Conservation (phyloP, 1,140 invertebrate genomes). For the Mya arenaria region DNA sequence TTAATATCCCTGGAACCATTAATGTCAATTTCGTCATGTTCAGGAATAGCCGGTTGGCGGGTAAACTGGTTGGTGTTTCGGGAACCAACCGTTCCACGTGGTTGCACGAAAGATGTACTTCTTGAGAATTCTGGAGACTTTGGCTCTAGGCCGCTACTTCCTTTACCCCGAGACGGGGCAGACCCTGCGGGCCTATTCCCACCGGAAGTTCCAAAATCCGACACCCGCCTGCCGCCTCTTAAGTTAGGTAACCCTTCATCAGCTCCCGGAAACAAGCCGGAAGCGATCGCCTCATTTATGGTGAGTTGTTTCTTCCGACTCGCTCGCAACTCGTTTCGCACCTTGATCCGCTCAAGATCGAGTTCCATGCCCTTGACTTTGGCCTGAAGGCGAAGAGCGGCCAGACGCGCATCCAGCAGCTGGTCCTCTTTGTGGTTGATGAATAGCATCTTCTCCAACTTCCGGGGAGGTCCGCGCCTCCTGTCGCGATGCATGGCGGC, state of each 20-base stretch:
- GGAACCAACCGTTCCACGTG: not conserved
- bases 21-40: not conserved
- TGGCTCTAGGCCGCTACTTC: conserved; percentile 24
- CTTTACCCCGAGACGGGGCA: conserved; percentile 13
- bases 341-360: conserved; percentile 64
- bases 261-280: conserved; percentile 5
- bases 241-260: conserved; percentile 1
- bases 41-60: conserved; percentile 11
- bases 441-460: conserved; percentile 70
- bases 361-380: conserved; percentile 63
- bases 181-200: not conserved
- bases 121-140: not conserved
- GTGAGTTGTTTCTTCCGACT: conserved; percentile 61
- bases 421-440: conserved; percentile 70
- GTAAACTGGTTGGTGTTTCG: conserved; percentile 36
- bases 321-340: conserved; percentile 65
- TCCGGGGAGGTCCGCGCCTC: conserved; percentile 59
- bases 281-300: conserved; percentile 48
- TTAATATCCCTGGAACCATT: not conserved
- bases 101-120: conserved; percentile 18
- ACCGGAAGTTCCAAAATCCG: not conserved
- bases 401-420: conserved; percentile 56
- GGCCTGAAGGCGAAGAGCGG: conserved; percentile 58
- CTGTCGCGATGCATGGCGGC: conserved; percentile 10
- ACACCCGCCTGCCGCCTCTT: not conserved